Evolutionary conservation across 2,888 invertebrate genomes (phyloP).

Genomic region (Branchellion lobata): DNA sequence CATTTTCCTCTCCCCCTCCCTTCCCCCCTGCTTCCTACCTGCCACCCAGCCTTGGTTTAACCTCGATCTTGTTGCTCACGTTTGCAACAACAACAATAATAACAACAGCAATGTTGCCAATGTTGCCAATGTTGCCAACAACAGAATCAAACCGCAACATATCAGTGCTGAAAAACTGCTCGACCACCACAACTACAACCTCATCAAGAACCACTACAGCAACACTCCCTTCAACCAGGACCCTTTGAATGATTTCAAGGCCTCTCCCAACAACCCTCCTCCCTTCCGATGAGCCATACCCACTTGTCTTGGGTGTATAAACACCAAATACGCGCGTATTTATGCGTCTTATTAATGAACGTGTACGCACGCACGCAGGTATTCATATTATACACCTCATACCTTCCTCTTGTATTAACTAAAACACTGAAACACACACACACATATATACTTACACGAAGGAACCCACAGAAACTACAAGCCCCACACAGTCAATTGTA

Average conservation of each 20-base stretch:
- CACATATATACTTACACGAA: background rate
- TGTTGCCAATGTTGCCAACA: background rate
- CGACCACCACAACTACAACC: background rate
- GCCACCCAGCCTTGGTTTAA: background rate
- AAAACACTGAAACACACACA: background rate
- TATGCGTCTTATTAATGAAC: too few species aligned
- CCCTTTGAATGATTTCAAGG: background rate
- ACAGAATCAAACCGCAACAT: background rate
- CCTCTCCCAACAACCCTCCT: background rate
- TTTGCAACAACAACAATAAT: background rate
- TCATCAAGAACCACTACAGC: background rate
- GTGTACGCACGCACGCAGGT: background rate
- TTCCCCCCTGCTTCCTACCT: background rate
- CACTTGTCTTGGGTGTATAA: background rate
- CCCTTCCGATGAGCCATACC: background rate
- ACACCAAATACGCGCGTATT: background rate
- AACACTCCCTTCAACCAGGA: background rate
- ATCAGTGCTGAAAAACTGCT: too few species aligned
- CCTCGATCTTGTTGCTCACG: background rate
- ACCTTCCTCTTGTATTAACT: background rate
- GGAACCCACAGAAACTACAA: background rate
- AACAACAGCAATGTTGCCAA: background rate
- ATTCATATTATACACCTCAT: background rate
- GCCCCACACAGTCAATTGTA: too few species aligned
- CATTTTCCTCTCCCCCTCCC: conserved; percentile 17